Base-by-base conservation (phyloP, 2,888 invertebrate genomes). In the Pseudococcus viburni region DNA sequence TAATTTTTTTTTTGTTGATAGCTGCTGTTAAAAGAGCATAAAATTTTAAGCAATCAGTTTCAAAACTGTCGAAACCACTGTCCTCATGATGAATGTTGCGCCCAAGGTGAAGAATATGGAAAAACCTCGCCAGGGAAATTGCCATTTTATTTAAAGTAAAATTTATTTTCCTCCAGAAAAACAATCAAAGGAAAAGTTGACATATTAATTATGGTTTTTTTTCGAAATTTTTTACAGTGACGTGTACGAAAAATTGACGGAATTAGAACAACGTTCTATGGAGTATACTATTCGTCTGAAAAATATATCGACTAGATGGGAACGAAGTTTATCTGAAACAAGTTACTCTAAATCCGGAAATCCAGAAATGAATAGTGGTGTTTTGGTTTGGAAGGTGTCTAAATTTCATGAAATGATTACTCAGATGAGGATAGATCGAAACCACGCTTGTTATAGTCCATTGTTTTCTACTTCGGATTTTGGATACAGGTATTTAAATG, bases 201-300 rank as follows among this genome's bases (percentile, higher is more conserved):
- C 12, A n/a, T n/a, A n/a, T 4, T 17, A 12, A 55, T 55, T 55
- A 3, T 33, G 26, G 26, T 55, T 19, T 59, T 2, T 6, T 59
- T 19, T 59, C 1, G 55, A 55, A 59, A 59, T 19, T 19, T 59
- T 51, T 73, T 51, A 26, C n/a, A 88, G 88, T 19, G 88, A 88
- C 33, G 73, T 88, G 15, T 88, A 88, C 55, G 88, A 85, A 51
- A 88, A 88, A 88, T 73, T 88, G n/a, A 88, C 88, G 15, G 85
- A 88, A 85, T 68, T 88, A 19, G 88, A 88, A n/a, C 88, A 88
- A 46, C 85, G 88, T 64, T 42, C 68, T 11, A 64, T 19, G 22
- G 88, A 84, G 22, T 68, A 85, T 33, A 39, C 77, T 0, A 88
- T 88, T 51, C 87, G 73, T 33, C 39, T 87, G 77, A 77, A 87